Conservation (phyloP, 2,797 vertebrate species). For the Cephalopachus bancanus region DNA sequence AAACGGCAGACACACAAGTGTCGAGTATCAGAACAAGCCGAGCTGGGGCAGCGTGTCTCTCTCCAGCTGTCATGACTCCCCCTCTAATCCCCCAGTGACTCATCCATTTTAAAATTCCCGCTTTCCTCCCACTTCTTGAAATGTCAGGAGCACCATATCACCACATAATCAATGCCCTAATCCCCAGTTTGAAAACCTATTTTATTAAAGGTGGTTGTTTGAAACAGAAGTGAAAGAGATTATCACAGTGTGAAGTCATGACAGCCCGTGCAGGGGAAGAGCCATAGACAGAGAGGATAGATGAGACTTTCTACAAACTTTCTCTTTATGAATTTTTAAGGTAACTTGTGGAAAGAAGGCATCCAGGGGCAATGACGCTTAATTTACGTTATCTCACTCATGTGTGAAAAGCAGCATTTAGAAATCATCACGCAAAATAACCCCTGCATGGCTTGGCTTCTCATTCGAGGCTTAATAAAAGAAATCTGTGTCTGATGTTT, state of each 20-base stretch:
- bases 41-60: no score
- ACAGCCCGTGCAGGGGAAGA: neutral
- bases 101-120: conserved; percentile 65
- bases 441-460: neutral
- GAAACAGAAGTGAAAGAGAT: neutral
- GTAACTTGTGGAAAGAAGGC: conserved; percentile 62
- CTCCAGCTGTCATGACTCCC: neutral
- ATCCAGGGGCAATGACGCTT: neutral
- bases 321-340: conserved; percentile 50
- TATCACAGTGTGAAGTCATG: neutral
- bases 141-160: conserved; percentile 16
- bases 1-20: no score
- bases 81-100: neutral
- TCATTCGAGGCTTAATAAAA: conserved; percentile 41
- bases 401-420: conserved; percentile 51
- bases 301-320: neutral
- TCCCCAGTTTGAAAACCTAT: conserved; percentile 12
- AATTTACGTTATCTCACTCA: neutral
- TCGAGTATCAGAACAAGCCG: neutral
- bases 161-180: conserved; percentile 10
- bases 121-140: conserved; percentile 48
- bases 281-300: neutral
- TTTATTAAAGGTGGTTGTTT: conserved; percentile 55
- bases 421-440: conserved; percentile 39
- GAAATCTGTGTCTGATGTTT: conserved; percentile 17